phyloP scores from a whole-genome alignment of 2,113 vertebrate species.

The Ophiodon elongatus region DNA sequence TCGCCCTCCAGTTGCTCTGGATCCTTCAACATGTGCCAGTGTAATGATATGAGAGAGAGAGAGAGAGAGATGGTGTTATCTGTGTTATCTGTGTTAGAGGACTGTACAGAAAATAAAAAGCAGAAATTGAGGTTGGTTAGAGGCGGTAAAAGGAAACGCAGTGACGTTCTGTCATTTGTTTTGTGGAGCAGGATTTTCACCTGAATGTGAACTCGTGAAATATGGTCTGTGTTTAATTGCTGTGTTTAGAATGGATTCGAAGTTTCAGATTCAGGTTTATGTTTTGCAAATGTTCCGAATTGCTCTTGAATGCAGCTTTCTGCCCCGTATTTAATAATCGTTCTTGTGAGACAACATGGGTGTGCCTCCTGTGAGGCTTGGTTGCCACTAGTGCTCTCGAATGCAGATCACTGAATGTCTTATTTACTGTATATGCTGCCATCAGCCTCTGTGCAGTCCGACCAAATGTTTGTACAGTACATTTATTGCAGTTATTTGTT shows the following conservation, averaged over 20 bases:
- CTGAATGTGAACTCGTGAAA: slow-evolving; percentile 6
- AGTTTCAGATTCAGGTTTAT: neutral
- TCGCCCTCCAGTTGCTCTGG: slow-evolving; percentile 10
- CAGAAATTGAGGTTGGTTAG: neutral
- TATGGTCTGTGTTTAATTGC: neutral
- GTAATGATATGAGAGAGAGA: neutral
- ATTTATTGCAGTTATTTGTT: neutral
- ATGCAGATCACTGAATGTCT: neutral
- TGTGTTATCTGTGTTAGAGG: neutral
- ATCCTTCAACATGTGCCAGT: slow-evolving; percentile 6
- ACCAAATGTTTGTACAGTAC: slow-evolving; percentile 22
- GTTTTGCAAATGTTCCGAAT: neutral
- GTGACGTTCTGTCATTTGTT: neutral
- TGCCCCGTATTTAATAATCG: neutral
- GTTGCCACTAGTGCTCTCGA: slow-evolving; percentile 22
- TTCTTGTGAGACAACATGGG: slow-evolving; percentile 2
- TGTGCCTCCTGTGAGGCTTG: slow-evolving; percentile 10
- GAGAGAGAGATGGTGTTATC: neutral
- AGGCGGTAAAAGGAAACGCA: neutral
- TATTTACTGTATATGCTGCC: neutral
- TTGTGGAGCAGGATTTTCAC: neutral
- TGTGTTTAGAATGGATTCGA: neutral
- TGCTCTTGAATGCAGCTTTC: neutral
- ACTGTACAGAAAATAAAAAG: neutral
- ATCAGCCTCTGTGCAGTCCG: neutral